Percentiles rank a stretch among this genome's conserved stretches.
phyloP scores from a whole-genome alignment of 2,113 vertebrate species.

The Phaethon lepturus region DNA sequence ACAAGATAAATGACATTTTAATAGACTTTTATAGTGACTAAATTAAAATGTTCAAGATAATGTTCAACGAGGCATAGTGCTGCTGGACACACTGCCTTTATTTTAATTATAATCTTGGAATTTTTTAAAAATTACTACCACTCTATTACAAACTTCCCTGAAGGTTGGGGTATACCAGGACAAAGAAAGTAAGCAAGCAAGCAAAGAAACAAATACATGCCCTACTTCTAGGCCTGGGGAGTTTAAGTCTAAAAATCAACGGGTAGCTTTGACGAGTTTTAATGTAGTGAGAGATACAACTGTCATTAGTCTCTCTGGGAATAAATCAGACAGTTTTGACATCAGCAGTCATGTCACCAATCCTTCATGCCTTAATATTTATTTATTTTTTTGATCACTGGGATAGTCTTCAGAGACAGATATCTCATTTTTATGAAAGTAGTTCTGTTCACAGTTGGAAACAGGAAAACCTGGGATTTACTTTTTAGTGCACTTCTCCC shows the following conservation, averaged over 20 bases:
- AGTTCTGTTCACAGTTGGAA: background rate
- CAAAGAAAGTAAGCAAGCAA: background rate
- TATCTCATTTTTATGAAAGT: background rate
- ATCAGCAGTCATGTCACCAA: background rate
- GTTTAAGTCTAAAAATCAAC: background rate
- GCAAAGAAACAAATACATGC: background rate
- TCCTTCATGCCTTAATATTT: background rate
- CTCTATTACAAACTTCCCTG: background rate
- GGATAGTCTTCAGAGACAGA: background rate
- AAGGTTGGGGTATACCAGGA: background rate
- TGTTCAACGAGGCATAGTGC: background rate
- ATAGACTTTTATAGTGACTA: conserved; percentile 10
- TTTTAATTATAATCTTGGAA: background rate
- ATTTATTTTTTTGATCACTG: background rate
- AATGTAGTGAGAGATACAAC: background rate
- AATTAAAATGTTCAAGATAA: conserved; percentile 24
- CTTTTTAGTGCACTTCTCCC: background rate
- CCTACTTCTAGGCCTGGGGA: background rate
- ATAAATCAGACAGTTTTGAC: background rate
- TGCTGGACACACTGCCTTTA: background rate
- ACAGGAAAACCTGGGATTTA: background rate
- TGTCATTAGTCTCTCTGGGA: background rate
- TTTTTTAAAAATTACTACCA: background rate
- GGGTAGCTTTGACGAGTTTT: background rate
- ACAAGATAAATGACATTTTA: background rate